Evolutionary conservation across 2,797 vertebrate genomes (phyloP), one percentile per base, ranked within the genome.

Genomic region (Anguilla megastoma): DNA sequence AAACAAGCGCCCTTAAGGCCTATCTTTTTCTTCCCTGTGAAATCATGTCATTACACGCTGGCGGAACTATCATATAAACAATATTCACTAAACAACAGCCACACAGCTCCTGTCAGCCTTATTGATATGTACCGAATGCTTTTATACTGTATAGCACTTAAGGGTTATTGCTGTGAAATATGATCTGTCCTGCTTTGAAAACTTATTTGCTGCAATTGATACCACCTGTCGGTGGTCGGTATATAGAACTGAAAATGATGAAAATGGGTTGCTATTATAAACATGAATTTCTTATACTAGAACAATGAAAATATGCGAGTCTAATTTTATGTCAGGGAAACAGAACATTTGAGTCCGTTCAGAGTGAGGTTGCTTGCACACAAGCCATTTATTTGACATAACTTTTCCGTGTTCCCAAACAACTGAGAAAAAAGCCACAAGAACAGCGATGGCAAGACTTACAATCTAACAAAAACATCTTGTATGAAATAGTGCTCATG

Each of bases 241-340:
- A 74, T 85, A 85, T 48, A 24, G 36, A 71, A 84, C 82, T 88
- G 87, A 88, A 71, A 88, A 85, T 30, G 27, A 85, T 27, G 4
- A 45, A 45, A 45, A 45, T 45, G 41, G 10, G 50, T 52, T 8
- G 50, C 50, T 76, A 27, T 85, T 27, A 14, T 79, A 12, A 79
- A 14, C 50, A 85, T 79, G 76, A 74, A 85, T 85, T 56, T 88
- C 58, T 85, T 36, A 54, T 56, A 12, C 24, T 24, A 69, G 63
- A 69, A 69, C 63, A n/a, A 69, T 27, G 12, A 69, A 27, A 27
- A 27, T 12, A 10, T 85, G 2, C 74, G 8, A 66, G 24, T 36
- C 24, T 88, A 84, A 88, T 71, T 56, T 2, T 16, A 7, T 69
- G 63, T 24, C 27, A n/a, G 7, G 63, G 63, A 69, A n/a, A 69